phyloP scores from a whole-genome alignment of 1,140 invertebrate genomes.

The Maconellicoccus hirsutus region DNA sequence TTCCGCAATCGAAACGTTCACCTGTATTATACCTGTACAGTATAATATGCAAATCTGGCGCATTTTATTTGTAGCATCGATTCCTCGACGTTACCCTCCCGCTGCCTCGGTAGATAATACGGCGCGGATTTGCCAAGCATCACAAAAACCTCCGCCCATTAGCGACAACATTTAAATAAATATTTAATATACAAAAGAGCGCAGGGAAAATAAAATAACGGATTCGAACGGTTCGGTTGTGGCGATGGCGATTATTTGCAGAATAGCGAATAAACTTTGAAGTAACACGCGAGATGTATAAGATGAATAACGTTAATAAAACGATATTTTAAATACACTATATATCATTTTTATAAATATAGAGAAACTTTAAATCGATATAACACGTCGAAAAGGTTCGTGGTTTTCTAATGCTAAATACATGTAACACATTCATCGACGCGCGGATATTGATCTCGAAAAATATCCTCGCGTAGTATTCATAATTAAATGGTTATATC shows the following conservation, averaged over 20 bases:
- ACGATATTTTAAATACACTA: background rate
- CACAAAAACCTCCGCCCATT: background rate
- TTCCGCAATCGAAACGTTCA: too few species aligned
- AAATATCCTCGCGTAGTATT: background rate
- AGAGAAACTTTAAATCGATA: background rate
- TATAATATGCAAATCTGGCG: too few species aligned
- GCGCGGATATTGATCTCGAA: background rate
- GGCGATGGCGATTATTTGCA: background rate
- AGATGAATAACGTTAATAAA: conserved; percentile 5
- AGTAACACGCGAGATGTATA: background rate
- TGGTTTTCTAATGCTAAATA: background rate
- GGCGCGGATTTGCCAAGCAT: background rate
- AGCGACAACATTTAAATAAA: conserved; percentile 4
- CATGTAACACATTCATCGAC: background rate
- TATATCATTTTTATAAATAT: conserved; percentile 6
- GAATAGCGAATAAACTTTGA: conserved; percentile 4
- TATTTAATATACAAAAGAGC: background rate
- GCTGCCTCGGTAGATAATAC: too few species aligned
- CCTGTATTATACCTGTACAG: too few species aligned
- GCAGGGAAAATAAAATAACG: background rate
- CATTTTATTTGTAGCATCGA: too few species aligned
- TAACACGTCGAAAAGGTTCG: background rate
- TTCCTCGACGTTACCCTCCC: too few species aligned
- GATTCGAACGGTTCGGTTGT: background rate
- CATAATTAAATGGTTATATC: conserved; percentile 9